These are phyloP conservation scores for Danio tinwini DNA, from an alignment of 2,797 vertebrate genomes.

Conservation along the genomic window DNA sequence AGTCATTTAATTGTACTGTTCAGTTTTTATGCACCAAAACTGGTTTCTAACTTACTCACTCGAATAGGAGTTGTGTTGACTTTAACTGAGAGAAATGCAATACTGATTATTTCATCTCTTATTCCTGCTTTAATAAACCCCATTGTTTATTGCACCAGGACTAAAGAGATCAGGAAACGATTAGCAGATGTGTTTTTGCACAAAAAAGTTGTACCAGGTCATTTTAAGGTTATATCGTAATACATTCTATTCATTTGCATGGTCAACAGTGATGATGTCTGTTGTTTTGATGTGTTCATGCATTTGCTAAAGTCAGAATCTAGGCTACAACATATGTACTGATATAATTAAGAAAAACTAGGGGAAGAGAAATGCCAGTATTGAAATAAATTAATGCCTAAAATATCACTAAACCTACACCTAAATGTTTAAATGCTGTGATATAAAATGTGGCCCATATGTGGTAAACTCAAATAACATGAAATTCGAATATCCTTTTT, in stretches of 20 bases:
- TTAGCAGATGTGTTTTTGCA: not conserved
- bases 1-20: constrained; percentile 54
- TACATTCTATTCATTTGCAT: not conserved
- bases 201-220: not conserved
- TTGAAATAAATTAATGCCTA: not conserved
- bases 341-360: not conserved
- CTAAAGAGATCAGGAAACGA: constrained; percentile 51
- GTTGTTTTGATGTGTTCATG: not conserved
- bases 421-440: no score
- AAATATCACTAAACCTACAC: not conserved
- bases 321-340: not conserved
- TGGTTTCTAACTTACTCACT: constrained; percentile 48
- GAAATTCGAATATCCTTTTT: not conserved
- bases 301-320: not conserved
- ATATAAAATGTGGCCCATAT: not conserved
- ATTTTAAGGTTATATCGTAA: not conserved
- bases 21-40: constrained; percentile 37
- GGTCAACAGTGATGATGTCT: not conserved
- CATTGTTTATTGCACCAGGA: constrained; percentile 52
- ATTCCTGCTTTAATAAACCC: constrained; percentile 53
- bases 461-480: not conserved
- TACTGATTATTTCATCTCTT: constrained; percentile 39
- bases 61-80: constrained; percentile 43
- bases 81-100: constrained; percentile 35
- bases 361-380: not conserved